phyloP scores from a whole-genome alignment of 2,888 invertebrate genomes.

The Drosophila gaucha region DNA sequence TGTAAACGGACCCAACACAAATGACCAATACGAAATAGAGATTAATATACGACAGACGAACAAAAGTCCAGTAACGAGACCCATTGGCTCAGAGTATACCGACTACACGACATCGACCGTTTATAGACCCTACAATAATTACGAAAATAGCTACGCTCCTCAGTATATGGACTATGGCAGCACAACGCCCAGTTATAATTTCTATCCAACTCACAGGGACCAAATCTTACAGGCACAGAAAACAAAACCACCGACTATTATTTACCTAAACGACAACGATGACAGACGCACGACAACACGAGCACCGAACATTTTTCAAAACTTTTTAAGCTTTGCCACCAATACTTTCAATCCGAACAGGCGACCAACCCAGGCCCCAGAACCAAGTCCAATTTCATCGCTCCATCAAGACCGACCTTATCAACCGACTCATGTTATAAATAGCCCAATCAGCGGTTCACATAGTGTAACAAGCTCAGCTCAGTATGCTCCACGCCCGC shows the following conservation, averaged over 20 bases:
- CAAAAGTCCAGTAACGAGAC: slow-evolving; percentile 60
- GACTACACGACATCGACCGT: slow-evolving; percentile 70
- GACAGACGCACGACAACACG: slow-evolving; percentile 69
- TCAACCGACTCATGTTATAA: slow-evolving; percentile 36
- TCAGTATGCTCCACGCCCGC: slow-evolving; percentile 40
- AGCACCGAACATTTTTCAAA: slow-evolving; percentile 80
- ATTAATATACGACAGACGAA: slow-evolving; percentile 84
- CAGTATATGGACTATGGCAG: slow-evolving; percentile 60
- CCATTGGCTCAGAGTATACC: slow-evolving; percentile 32
- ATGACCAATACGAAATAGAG: slow-evolving; percentile 84
- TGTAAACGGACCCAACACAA: slow-evolving; percentile 75
- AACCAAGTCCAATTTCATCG: slow-evolving; percentile 44
- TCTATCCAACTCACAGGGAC: slow-evolving; percentile 53
- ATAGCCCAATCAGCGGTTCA: slow-evolving; percentile 59
- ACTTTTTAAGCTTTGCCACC: slow-evolving; percentile 75
- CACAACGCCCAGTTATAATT: slow-evolving; percentile 60
- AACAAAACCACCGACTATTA: slow-evolving; percentile 83
- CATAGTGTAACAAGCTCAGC: slow-evolving; percentile 26
- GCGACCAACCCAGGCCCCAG: slow-evolving; percentile 44
- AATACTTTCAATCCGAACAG: slow-evolving; percentile 60
- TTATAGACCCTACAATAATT: slow-evolving; percentile 68
- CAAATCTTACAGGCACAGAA: slow-evolving; percentile 49
- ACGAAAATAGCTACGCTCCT: slow-evolving; percentile 65
- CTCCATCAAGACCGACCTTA: slow-evolving; percentile 45
- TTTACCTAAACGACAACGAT: slow-evolving; percentile 82